Base-by-base conservation (phyloP, 2,113 vertebrate genomes). In the Crocuta crocuta region DNA sequence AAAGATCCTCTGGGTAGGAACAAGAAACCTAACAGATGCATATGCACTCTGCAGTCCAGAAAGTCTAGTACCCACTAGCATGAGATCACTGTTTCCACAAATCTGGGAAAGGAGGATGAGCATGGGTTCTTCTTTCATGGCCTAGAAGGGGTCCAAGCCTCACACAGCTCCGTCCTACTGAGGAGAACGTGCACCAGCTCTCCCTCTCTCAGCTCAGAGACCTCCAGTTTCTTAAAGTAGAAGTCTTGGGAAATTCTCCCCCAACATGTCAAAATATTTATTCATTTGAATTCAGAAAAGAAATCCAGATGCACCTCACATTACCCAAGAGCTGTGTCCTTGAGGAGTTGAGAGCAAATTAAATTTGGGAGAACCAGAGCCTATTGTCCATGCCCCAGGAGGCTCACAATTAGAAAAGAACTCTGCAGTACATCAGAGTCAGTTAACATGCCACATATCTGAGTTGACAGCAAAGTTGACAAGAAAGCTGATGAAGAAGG, bases 241-340 rank as follows among this genome's bases (percentile, higher is more conserved):
- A 93, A 79, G 24, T 97, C 53, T 78, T 66, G 13, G 35, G 66
- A 86, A 83, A 87, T 70, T 65, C 63, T 66, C 21, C 23, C 15
- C 19, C 39, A 93, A 86, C 7, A 63, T 53, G 39, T 82, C 70
- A 79, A 87, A 90, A 71, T 88, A 35, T 28, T 66, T 65, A 66
- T 55, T 85, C 17, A 70, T 39, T 93, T 91, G 71, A 70, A 79
- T 86, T 78, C 23, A 45, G 19, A 73, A 90, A 91, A 71, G 12
- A 91, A 92, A 82, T 61, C 50, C 89, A 96, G 39, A 10, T 53
- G 23, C 83, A 65, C 70, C 70, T 92, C 53, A 48, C 65, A 84
- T 91, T 76, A 88, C 80, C 68, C 83, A 90, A 97, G 58, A 96
- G 12, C 79, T 53, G 16, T 90, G 48, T 83, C 92, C 92, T 94